These are phyloP conservation scores for Hemithea aestivaria DNA, from an alignment of 2,888 invertebrate species.

Conservation along the genomic window DNA sequence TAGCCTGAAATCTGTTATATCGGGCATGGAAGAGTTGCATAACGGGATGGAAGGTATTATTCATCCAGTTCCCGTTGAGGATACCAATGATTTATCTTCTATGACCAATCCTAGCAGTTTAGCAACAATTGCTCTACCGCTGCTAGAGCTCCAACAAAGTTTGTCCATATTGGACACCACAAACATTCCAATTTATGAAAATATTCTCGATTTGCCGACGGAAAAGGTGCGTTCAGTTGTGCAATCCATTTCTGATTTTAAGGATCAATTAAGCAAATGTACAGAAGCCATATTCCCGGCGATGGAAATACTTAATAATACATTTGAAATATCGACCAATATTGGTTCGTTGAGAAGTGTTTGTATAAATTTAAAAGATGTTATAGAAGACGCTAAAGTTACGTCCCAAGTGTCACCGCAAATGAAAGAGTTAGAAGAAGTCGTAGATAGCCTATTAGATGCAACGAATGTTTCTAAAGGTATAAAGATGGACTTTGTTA, in stretches of 20 bases:
- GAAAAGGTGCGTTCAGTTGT: slow-evolving; percentile 55
- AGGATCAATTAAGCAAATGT: slow-evolving; percentile 52
- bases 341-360: slow-evolving; percentile 47
- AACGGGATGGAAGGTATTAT: slow-evolving; percentile 54
- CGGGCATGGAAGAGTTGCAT: slow-evolving; percentile 50
- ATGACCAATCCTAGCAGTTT: slow-evolving; percentile 46
- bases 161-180: slow-evolving; percentile 54
- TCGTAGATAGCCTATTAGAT: slow-evolving; percentile 45
- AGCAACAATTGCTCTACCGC: slow-evolving; percentile 55
- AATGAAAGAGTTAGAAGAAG: slow-evolving; percentile 37
- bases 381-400: slow-evolving; percentile 39
- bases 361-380: slow-evolving; percentile 48
- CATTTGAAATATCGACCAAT: slow-evolving; percentile 56
- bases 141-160: slow-evolving; percentile 57
- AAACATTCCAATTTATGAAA: slow-evolving; percentile 65
- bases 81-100: slow-evolving; percentile 41
- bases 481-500: slow-evolving; percentile 51
- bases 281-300: slow-evolving; percentile 51
- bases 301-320: slow-evolving; percentile 48
- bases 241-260: slow-evolving; percentile 52
- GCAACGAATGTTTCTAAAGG: slow-evolving; percentile 47
- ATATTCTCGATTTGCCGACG: slow-evolving; percentile 54
- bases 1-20: slow-evolving; percentile 51
- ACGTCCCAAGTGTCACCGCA: slow-evolving; percentile 19
- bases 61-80: slow-evolving; percentile 58